These are phyloP conservation scores for Terrapene triunguis DNA, from an alignment of 2,113 vertebrate genomes.

Conservation along the genomic window DNA sequence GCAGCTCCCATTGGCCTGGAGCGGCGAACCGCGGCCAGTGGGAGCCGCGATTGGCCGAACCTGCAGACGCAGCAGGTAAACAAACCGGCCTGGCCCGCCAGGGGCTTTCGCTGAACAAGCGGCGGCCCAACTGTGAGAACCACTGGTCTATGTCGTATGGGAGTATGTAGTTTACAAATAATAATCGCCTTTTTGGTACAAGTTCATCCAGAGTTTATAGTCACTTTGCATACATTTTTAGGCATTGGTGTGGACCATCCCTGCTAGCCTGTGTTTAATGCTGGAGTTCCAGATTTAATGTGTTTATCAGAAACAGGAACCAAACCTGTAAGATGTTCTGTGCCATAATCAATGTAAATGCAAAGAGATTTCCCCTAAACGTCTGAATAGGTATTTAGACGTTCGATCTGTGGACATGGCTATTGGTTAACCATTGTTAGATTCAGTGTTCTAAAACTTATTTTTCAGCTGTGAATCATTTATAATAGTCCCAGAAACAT, in stretches of 20 bases:
- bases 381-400: background rate
- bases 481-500: background rate
- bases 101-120: no score
- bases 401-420: background rate
- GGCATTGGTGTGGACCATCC: background rate
- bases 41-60: no score
- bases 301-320: background rate
- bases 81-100: no score
- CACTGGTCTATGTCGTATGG: background rate
- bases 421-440: background rate
- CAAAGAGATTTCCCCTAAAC: background rate
- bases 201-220: background rate
- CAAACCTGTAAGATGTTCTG: background rate
- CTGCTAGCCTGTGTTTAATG: background rate
- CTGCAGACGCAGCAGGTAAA: no score
- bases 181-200: background rate
- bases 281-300: background rate
- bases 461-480: background rate
- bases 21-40: no score
- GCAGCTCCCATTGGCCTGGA: no score
- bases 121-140: no score
- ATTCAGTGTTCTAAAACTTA: background rate
- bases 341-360: rapidly evolving
- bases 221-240: background rate
- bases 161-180: background rate